A percentile compares a stretch with the other conserved stretches of the same genome.
Evolutionary conservation across 2,797 vertebrate genomes (phyloP).

Genomic region (Galago senegalensis): DNA sequence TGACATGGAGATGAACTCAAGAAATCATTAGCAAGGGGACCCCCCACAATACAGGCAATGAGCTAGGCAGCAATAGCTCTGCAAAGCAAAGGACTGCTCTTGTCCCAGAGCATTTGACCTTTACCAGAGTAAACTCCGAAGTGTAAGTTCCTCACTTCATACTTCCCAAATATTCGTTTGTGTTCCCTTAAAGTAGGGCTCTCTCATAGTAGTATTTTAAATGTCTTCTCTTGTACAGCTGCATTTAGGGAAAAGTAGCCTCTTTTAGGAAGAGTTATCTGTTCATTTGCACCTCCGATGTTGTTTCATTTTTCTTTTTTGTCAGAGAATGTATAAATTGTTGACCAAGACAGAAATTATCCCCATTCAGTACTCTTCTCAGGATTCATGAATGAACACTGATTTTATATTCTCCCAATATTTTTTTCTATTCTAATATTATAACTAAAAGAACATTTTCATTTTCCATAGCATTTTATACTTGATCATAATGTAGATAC

Average conservation of each 20-base stretch:
- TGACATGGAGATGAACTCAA: background rate
- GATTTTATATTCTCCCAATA: background rate
- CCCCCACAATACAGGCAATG: background rate
- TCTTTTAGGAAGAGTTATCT: background rate
- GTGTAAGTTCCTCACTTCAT: background rate
- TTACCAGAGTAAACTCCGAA: conserved; percentile 29
- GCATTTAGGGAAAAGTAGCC: conserved; percentile 13
- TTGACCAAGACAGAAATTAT: background rate
- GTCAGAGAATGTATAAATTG: background rate
- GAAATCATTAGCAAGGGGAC: background rate
- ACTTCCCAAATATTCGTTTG: background rate
- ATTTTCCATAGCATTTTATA: background rate
- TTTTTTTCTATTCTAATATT: background rate
- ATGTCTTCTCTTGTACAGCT: background rate
- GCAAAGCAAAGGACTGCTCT: background rate
- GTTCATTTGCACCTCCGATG: background rate
- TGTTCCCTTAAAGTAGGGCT: background rate
- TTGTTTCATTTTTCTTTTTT: background rate
- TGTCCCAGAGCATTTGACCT: background rate
- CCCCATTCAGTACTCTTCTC: background rate
- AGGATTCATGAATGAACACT: background rate
- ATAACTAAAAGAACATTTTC: background rate
- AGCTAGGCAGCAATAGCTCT: background rate
- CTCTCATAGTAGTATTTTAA: background rate
- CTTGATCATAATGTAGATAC: background rate